Evolutionary conservation across 2,113 vertebrate genomes (phyloP), one percentile per base, ranked within the genome.

Genomic region (Plecturocebus donacophilus): DNA sequence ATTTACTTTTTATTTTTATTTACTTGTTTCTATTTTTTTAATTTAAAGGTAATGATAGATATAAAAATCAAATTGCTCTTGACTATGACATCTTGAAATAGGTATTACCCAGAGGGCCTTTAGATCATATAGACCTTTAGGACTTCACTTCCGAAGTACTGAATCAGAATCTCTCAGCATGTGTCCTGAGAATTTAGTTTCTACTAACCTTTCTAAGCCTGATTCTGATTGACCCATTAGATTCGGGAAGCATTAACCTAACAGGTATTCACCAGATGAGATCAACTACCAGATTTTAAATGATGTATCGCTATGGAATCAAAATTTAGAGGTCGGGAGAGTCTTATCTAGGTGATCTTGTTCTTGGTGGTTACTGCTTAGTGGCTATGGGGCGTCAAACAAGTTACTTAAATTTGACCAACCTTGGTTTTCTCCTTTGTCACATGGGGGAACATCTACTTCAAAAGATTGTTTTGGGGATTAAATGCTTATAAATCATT

Each of bases 61-160:
- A 52, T 40, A 83, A 95, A 91, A 88, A 32, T 94, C 45, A 90
- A 90, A 77, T 96, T 95, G 82, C 13, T 20, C 20, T 96, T 79
- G 27, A 76, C 42, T 80, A 93, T 23, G 61, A 70, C 45, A 84
- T 93, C 13, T 80, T 89, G 32, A 92, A 94, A 87, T 2, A 87
- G 64, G 70, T 35, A 42, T 35, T 96, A 40, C 14, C 23, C 25
- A 49, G 84, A 35, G 3, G 91, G 20, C 2, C 8, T 90, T 96
- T 73, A 85, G 76, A 95, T 85, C 85, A 87, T 40, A 45, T 6
- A 92, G 25, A 81, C 81, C 30, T 73, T 68, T 54, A 76, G 75
- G 42, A 73, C 11, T 70, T 94, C 21, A 81, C 38, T 61, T 92
- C 73, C 2, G 20, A 52, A 8, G 23, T 47, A 64, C 16, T 40